Evolutionary conservation across 2,888 invertebrate species (phyloP).

Genomic region (Anthrax anthrax): DNA sequence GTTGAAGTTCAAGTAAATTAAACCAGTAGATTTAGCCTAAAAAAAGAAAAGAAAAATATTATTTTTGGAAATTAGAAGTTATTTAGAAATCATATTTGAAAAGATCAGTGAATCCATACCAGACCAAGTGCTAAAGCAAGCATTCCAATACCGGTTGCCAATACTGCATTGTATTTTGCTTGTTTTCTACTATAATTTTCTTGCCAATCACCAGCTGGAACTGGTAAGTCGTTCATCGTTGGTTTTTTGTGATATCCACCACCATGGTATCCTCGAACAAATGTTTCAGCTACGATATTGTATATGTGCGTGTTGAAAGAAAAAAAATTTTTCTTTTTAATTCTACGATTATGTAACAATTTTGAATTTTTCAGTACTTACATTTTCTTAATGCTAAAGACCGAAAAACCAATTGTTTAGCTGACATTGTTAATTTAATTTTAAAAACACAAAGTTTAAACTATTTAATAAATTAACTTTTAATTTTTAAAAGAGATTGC

Average conservation of each 20-base stretch:
- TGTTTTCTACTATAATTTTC: slow-evolving; percentile 49
- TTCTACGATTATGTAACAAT: too few relatives aligned
- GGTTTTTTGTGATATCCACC: slow-evolving; percentile 11
- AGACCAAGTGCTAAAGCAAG: slow-evolving; percentile 29
- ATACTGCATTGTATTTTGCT: slow-evolving; percentile 49
- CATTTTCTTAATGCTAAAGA: too few relatives aligned
- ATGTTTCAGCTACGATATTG: too few relatives aligned
- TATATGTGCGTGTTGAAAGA: too few relatives aligned
- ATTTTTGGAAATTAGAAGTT: too few relatives aligned
- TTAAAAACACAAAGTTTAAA: too few relatives aligned
- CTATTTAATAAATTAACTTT: too few relatives aligned
- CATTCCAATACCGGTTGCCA: slow-evolving; percentile 43
- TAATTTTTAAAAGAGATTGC: too few relatives aligned
- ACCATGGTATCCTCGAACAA: neutral
- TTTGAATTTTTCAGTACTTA: too few relatives aligned
- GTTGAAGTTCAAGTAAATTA: slow-evolving; percentile 47
- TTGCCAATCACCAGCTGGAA: slow-evolving; percentile 67
- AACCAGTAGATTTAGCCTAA: slow-evolving; percentile 46
- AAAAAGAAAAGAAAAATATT: slow-evolving; percentile 14
- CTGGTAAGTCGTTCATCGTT: slow-evolving; percentile 62
- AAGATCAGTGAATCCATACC: slow-evolving; percentile 17
- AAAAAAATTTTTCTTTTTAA: too few relatives aligned
- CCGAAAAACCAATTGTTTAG: too few relatives aligned
- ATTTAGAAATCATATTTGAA: neutral
- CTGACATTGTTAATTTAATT: too few relatives aligned